Percentiles rank a stretch among this genome's conserved stretches.
Conservation (phyloP, 2,888 invertebrate genomes). For the Lysandra bellargus region DNA sequence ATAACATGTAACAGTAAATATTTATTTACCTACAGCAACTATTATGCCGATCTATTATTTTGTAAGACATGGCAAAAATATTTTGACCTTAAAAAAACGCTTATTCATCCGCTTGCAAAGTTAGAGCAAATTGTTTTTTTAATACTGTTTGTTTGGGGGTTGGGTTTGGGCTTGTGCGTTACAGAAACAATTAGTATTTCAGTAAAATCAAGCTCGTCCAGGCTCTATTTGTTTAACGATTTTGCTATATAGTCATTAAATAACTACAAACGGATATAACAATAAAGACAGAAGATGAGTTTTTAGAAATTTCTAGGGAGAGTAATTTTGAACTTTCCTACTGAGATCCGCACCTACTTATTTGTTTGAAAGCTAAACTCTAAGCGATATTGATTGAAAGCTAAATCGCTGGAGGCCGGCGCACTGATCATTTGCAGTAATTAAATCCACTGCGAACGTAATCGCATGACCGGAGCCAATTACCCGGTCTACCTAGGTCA, state of each 20-base stretch:
- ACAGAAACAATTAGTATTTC: neutral
- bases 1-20: neutral
- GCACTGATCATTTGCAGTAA: constrained; percentile 77
- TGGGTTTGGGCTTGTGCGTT: neutral
- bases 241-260: no score
- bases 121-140: neutral
- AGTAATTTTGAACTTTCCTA: neutral
- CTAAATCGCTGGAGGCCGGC: constrained; percentile 76
- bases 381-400: constrained; percentile 74
- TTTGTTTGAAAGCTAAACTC: constrained; percentile 59
- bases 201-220: no score
- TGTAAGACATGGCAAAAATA: neutral
- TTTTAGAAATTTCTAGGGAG: neutral
- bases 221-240: no score
- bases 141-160: no score
- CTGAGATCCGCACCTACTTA: constrained; percentile 36
- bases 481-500: constrained; percentile 64
- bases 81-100: neutral
- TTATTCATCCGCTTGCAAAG: neutral
- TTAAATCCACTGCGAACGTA: constrained; percentile 78
- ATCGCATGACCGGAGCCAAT: constrained; percentile 79
- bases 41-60: neutral
- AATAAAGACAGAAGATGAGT: neutral
- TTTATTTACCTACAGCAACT: neutral
- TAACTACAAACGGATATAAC: neutral